Percentiles rank a stretch among this genome's conserved stretches.
Conservation (phyloP, 2,113 vertebrate species). For the Sinocyclocheilus grahami region DNA sequence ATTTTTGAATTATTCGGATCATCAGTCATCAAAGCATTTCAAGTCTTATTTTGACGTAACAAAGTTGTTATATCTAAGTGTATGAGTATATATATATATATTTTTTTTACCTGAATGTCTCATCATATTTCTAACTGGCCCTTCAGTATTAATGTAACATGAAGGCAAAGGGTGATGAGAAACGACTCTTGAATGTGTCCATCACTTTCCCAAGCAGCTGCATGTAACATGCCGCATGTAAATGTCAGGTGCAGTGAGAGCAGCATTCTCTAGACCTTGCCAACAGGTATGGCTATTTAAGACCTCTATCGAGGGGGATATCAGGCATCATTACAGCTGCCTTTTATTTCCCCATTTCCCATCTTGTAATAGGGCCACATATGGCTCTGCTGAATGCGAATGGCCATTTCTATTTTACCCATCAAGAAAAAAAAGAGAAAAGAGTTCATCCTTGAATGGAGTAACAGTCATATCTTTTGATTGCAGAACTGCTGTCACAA, state of each 20-base stretch:
- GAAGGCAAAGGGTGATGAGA: not conserved
- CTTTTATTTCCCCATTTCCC: constrained; percentile 39
- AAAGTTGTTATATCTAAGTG: too few species aligned
- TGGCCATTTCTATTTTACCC: not conserved
- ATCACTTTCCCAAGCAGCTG: not conserved
- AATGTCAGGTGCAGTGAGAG: constrained; percentile 36
- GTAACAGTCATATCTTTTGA: constrained; percentile 21
- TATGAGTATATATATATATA: too few species aligned
- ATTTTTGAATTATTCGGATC: too few species aligned
- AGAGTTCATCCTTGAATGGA: not conserved
- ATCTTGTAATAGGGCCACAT: constrained; percentile 45
- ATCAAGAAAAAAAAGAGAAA: not conserved
- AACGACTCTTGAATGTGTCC: constrained; percentile 1
- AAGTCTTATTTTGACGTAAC: too few species aligned
- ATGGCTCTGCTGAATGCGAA: constrained; percentile 34
- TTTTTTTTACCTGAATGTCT: too few species aligned
- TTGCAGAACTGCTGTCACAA: constrained; percentile 9
- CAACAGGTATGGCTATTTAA: constrained; percentile 58
- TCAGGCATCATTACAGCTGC: constrained; percentile 12
- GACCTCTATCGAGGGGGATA: constrained; percentile 49
- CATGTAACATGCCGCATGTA: constrained; percentile 43
- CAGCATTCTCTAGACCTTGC: constrained; percentile 53
- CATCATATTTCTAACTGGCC: not conserved
- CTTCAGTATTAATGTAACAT: not conserved
- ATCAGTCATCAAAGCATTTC: too few species aligned